Base-by-base conservation (phyloP, 37 sponge, comb jelly and placozoan genomes). In the Cliona cf. orientalis region DNA sequence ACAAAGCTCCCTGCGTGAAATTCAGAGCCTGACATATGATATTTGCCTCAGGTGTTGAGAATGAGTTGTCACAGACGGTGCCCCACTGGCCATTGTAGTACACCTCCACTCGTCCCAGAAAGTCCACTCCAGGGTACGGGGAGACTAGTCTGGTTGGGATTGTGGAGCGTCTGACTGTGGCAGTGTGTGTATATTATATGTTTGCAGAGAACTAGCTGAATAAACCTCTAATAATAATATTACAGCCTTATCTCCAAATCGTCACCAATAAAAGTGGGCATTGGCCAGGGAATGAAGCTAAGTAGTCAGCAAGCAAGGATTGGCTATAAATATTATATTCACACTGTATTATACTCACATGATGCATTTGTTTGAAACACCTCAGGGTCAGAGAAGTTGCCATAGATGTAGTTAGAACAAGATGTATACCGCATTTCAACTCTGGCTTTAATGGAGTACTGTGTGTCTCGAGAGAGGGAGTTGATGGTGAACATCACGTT, bases 81-180 rank as follows among this genome's bases (percentile, higher is more conserved):
- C 82, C 82, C 82, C 82, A 81, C 31, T 22, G 9, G 2, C 34
- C 45, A 32, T 81, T 81, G 73, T 81, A 56, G 45, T 53, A 19
- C 23, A 80, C 69, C 68, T 80, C 80, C 38, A 80, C 5, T 5
- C 80, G 35, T 19, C 80, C 80, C n/a, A 80, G 0, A 58, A 68
- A 68, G 57, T 66, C 58, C 7, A 80, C n/a, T 1, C 39, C 25
- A 2, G 36, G 23, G 0, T 5, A 12, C 9, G 80, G 69, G 5
- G 80, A 57, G 7, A 66, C 58, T 6, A 80, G 69, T 1, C 80
- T 34, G 35, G 53, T 42, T 31, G 39, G 58, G 0, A 80, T 21
- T 38, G 31, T 35, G 3, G 72, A 25, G 25, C 5, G 12, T 6
- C 6, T 11, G 23, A 61, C 28, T 61, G 28, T 61, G 23, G 19